A percentile compares a stretch with the other conserved stretches of the same genome.
Conservation (phyloP, 2,888 invertebrate species). For the Dryococelus australis region DNA sequence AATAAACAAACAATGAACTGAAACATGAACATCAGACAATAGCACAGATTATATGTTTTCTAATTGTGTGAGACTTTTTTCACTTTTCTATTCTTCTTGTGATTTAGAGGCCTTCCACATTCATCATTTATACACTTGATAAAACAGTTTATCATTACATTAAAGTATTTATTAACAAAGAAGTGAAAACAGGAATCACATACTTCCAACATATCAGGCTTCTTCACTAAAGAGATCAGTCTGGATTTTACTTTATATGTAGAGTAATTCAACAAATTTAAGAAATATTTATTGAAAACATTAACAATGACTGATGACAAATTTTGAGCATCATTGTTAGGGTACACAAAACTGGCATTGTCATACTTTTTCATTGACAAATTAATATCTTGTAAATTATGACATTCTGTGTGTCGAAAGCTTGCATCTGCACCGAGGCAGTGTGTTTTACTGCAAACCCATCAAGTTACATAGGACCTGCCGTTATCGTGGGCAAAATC, state of each 20-base stretch:
- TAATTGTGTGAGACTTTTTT: background rate
- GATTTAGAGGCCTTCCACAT: background rate
- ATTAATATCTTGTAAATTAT: background rate
- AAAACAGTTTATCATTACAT: constrained; percentile 6
- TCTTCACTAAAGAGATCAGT: background rate
- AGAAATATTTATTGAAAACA: background rate
- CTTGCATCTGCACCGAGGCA: background rate
- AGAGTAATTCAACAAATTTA: background rate
- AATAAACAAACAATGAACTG: constrained; percentile 17
- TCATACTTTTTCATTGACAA: background rate
- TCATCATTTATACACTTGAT: background rate
- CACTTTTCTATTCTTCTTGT: background rate
- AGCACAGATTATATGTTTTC: too few species aligned
- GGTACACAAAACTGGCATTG: background rate
- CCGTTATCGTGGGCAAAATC: background rate
- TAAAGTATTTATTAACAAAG: background rate
- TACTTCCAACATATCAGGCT: background rate
- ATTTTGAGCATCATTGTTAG: background rate
- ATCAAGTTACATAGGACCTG: background rate
- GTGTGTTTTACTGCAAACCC: background rate
- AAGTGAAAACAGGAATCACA: background rate
- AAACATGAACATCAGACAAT: too few species aligned
- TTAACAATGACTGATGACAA: background rate
- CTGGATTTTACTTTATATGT: background rate
- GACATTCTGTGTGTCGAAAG: background rate